Evolutionary conservation across 2,888 invertebrate genomes (phyloP).

Genomic region (Macrophya annulata): DNA sequence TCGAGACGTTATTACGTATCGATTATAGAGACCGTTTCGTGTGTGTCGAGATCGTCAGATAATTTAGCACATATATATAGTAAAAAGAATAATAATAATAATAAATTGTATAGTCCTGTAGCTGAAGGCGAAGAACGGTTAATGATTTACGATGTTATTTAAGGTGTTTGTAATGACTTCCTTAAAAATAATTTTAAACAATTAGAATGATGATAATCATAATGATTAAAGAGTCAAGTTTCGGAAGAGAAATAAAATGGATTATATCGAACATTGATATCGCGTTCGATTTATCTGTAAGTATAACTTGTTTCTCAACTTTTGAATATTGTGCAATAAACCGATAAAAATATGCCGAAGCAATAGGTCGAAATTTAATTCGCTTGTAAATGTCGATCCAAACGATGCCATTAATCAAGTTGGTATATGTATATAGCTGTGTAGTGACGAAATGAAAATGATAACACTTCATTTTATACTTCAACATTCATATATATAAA

Average conservation of each 20-base stretch:
- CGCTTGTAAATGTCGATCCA: constrained; percentile 53
- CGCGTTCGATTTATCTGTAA: not conserved
- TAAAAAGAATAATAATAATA: too few species aligned
- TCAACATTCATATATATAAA: constrained; percentile 31
- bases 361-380: constrained; percentile 52
- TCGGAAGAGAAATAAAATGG: not conserved
- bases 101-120: not conserved
- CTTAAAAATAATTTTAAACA: not conserved
- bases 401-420: constrained; percentile 51
- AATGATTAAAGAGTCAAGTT: not conserved
- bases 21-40: not conserved
- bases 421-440: constrained; percentile 25
- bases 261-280: not conserved
- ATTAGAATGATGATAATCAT: not conserved
- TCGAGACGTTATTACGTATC: constrained; percentile 22
- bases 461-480: constrained; percentile 43
- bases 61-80: not conserved
- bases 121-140: constrained; percentile 30
- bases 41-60: constrained; percentile 1
- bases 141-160: constrained; percentile 7
- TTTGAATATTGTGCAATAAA: constrained; percentile 49
- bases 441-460: constrained; percentile 49
- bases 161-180: constrained; percentile 6
- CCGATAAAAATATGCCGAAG: constrained; percentile 6
- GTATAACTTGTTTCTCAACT: constrained; percentile 38